These are phyloP conservation scores for Epinotia ramella DNA, from an alignment of 2,888 invertebrate genomes.

Conservation along the genomic window DNA sequence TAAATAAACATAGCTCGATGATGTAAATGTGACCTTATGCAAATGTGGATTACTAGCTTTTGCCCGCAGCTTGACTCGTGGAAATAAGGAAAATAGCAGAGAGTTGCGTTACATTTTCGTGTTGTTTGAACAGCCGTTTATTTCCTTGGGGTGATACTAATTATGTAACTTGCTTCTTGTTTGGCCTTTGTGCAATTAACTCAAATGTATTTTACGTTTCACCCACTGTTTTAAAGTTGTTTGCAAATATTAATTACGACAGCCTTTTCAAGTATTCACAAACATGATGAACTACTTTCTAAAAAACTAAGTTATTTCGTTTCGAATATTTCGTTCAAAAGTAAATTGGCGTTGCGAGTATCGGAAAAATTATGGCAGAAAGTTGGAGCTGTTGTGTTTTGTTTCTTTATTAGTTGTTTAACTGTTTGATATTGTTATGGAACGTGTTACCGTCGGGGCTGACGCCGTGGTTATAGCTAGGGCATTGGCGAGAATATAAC, in stretches of 20 bases:
- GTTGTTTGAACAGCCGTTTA: conserved; percentile 41
- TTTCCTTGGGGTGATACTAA: conserved; percentile 40
- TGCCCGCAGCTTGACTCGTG: conserved; percentile 28
- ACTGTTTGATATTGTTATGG: conserved; percentile 22
- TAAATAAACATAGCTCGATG: conserved; percentile 19
- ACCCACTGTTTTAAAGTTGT: conserved; percentile 10
- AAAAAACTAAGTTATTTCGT: background rate
- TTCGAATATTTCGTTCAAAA: conserved; percentile 7
- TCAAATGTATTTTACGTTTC: conserved; percentile 35
- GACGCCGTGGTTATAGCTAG: background rate
- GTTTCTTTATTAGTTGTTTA: conserved; percentile 31
- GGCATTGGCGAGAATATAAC: background rate
- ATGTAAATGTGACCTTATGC: conserved; percentile 21
- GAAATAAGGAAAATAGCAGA: conserved; percentile 17
- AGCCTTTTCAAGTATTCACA: background rate
- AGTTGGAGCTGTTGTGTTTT: conserved; percentile 15
- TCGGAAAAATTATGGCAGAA: conserved; percentile 9
- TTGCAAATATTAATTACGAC: conserved; percentile 25
- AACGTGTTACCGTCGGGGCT: conserved; percentile 15
- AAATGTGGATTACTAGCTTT: conserved; percentile 26
- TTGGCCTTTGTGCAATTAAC: conserved; percentile 41
- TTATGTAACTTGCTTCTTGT: conserved; percentile 38
- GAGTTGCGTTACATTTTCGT: conserved; percentile 25
- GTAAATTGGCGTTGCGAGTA: conserved; percentile 16
- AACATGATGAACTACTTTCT: conserved; percentile 1